These are phyloP conservation scores for Thripadectes ignobilis DNA, from an alignment of 2,797 vertebrate species.

Conservation along the genomic window DNA sequence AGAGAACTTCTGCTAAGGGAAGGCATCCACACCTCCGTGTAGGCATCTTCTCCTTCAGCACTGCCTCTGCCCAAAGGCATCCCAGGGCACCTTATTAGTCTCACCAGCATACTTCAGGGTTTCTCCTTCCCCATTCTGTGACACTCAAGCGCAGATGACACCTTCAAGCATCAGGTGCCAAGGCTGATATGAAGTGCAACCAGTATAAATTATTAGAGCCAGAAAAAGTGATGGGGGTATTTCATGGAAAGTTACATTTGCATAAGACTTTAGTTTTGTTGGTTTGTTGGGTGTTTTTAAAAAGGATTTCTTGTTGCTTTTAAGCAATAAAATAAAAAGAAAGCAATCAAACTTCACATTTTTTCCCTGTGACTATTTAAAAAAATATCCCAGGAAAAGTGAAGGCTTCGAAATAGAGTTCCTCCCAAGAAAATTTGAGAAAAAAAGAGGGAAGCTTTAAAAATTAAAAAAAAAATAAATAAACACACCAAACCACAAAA, in stretches of 20 bases:
- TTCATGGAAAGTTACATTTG: background rate
- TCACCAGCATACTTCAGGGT: background rate
- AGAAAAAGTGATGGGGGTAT: background rate
- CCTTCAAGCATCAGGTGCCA: background rate
- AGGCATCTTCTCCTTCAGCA: background rate
- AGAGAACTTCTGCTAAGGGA: background rate
- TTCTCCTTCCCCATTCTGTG: background rate
- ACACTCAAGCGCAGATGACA: background rate
- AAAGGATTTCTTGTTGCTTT: background rate
- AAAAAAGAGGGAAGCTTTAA: background rate
- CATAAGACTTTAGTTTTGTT: background rate
- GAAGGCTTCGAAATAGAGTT: background rate
- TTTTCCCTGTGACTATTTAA: background rate
- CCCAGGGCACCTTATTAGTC: background rate
- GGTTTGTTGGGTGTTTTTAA: background rate
- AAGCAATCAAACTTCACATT: background rate
- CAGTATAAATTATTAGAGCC: background rate
- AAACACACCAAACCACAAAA: background rate
- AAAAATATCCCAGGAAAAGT: background rate
- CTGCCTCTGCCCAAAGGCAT: background rate
- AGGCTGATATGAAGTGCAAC: background rate
- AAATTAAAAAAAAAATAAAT: background rate
- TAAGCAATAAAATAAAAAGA: background rate
- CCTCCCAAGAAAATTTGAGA: background rate
- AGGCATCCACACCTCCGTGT: background rate